Evolutionary conservation across 2,888 invertebrate species (phyloP), one percentile per base, ranked within the genome.

Genomic region (Sesia apiformis): DNA sequence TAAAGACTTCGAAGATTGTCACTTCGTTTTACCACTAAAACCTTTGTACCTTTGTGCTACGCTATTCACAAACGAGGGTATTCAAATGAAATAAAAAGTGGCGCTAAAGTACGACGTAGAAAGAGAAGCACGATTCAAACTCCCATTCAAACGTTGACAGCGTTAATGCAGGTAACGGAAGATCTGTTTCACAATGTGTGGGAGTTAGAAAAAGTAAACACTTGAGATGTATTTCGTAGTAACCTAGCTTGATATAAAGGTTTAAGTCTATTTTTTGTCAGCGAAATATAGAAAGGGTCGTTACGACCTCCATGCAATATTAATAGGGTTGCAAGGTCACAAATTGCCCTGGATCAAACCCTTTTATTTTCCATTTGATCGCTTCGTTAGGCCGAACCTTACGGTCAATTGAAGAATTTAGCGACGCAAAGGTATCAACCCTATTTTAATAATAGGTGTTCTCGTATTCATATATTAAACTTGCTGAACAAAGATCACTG

Each of bases 311-410:
- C 58, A 61, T 56, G 55, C 60, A 62, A 64, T 75, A 72, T 72
- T 76, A 75, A 72, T 69, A 71, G 63, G 46, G 46, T 46, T 46
- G 8, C 46, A 46, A 46, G 46, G 46, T 46, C 46, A 46, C 46
- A 46, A 46, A 8, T 46, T 46, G 46, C 46, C 46, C 8, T 46
- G 46, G 46, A 46, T 46, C 46, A n/a, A 46, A 67, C 65, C 74
- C 76, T 77, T 79, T 72, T 68, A 78, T 78, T 78, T 84, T 85
- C 78, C 80, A 75, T 65, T 69, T 79, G 66, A 69, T 60, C 69
- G 81, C 77, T 70, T 72, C 74, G 70, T 69, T 80, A 59, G 59
- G 58, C 67, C 60, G 64, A 59, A 63, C 63, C 64, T 64, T 65
- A 66, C 65, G 67, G 65, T 62, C 66, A 66, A 61, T 58, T 58